Conservation (phyloP, 2,113 vertebrate genomes). For the Mustela lutreola region DNA sequence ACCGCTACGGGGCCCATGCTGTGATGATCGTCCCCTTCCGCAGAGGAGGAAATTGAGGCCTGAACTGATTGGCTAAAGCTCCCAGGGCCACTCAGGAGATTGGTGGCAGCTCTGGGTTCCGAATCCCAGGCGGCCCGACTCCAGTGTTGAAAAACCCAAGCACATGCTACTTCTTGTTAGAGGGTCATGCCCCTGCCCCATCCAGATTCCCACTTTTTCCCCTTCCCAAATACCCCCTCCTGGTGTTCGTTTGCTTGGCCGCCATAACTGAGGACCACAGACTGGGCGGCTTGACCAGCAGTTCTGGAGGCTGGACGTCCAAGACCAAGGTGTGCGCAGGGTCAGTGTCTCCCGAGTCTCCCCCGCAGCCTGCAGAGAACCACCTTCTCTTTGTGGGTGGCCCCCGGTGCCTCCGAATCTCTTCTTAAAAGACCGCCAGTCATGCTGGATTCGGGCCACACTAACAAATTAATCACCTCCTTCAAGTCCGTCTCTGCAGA, state of each 20-base stretch:
- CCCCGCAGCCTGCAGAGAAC: background rate
- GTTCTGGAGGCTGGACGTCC: background rate
- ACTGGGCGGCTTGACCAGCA: background rate
- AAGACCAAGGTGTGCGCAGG: background rate
- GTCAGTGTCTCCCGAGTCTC: background rate
- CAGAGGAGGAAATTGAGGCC: background rate
- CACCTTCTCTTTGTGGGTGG: background rate
- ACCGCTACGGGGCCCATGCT: no score
- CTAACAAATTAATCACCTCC: background rate
- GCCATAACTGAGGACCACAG: background rate
- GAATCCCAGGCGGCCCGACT: background rate
- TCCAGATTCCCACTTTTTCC: background rate
- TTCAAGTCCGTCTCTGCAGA: background rate
- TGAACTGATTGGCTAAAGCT: background rate
- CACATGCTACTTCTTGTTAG: fast-evolving
- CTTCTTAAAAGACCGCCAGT: background rate
- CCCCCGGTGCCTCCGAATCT: background rate
- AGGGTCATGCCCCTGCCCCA: background rate
- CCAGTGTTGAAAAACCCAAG: no score
- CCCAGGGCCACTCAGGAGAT: background rate
- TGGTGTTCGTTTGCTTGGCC: background rate
- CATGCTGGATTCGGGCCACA: background rate
- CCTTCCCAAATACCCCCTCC: background rate
- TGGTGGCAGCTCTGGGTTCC: background rate
- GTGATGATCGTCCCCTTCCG: background rate